phyloP scores from a whole-genome alignment of 53 echinoderm and acorn worm genomes.

The Holothuria scabra region DNA sequence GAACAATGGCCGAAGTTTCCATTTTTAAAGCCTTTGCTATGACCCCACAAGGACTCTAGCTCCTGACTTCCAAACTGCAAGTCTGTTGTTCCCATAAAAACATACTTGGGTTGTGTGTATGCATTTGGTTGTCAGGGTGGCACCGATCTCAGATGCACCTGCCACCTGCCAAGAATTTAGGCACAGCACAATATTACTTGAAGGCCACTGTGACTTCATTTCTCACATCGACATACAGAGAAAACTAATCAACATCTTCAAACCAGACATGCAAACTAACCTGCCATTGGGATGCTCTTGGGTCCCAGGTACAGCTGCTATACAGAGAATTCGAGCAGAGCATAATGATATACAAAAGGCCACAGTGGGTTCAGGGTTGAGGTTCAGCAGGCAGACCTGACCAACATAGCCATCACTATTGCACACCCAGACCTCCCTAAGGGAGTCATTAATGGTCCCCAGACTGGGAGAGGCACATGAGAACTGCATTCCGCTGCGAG shows the following conservation, averaged over 20 bases:
- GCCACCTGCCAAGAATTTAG: constrained; percentile 77
- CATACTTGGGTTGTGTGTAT: no score
- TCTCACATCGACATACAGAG: no score
- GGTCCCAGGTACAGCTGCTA: constrained; percentile 86
- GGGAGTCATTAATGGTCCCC: constrained; percentile 86
- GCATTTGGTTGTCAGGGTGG: constrained; percentile 30
- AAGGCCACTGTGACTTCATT: constrained; percentile 81
- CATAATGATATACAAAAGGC: constrained; percentile 96
- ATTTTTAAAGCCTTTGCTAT: no score
- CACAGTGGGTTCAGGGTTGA: constrained; percentile 93
- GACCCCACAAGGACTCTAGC: no score
- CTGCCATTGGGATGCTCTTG: constrained; percentile 69
- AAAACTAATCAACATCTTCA: no score
- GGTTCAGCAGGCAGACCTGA: constrained; percentile 87
- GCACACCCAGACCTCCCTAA: constrained; percentile 97
- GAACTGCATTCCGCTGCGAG: constrained; percentile 98
- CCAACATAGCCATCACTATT: constrained; percentile 99
- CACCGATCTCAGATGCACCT: constrained; percentile 78
- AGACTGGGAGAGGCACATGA: constrained; percentile 90
- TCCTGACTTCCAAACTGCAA: no score
- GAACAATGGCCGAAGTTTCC: no score
- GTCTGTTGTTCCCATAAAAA: no score
- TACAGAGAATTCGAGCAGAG: constrained; percentile 91
- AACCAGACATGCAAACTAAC: constrained; percentile 29
- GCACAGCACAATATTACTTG: constrained; percentile 91